A percentile compares a stretch with the other conserved stretches of the same genome.
Evolutionary conservation across 2,888 invertebrate genomes (phyloP).

Genomic region (Thera obeliscata): DNA sequence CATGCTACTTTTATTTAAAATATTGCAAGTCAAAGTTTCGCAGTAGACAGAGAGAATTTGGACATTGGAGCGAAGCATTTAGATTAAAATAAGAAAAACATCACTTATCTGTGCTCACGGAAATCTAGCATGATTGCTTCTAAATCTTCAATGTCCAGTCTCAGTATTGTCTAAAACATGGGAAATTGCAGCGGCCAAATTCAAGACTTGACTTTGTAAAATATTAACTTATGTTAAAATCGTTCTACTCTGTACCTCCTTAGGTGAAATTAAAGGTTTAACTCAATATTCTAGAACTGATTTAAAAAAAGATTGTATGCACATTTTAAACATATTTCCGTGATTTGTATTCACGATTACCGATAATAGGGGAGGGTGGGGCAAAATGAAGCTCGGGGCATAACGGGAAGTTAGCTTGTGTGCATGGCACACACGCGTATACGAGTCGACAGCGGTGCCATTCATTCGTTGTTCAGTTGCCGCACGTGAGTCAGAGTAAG

Average conservation of each 20-base stretch:
- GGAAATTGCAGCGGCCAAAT: constrained; percentile 7
- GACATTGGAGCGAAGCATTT: not conserved
- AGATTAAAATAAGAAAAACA: not conserved
- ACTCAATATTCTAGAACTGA: too few relatives aligned
- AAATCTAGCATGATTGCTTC: not conserved
- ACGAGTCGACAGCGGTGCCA: too few relatives aligned
- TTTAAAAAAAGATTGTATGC: too few relatives aligned
- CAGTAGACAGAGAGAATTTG: constrained; percentile 19
- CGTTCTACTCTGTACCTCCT: not conserved
- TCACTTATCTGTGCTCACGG: not conserved
- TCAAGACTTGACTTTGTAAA: not conserved
- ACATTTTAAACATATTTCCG: too few relatives aligned
- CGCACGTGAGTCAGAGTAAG: too few relatives aligned
- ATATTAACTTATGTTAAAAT: not conserved
- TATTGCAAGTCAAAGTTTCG: constrained; percentile 1
- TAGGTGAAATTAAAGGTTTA: not conserved
- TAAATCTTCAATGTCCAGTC: constrained; percentile 1
- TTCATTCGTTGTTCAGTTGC: too few relatives aligned
- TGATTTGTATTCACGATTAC: too few relatives aligned
- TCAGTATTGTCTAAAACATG: not conserved
- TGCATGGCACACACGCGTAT: too few relatives aligned
- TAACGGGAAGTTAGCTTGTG: too few relatives aligned
- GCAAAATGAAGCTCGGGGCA: too few relatives aligned
- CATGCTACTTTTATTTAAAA: not conserved
- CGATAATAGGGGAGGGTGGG: too few relatives aligned